Percentiles rank a stretch among this genome's conserved stretches.
phyloP scores from a whole-genome alignment of 2,888 invertebrate species.

The Cerceris ruficornis region DNA sequence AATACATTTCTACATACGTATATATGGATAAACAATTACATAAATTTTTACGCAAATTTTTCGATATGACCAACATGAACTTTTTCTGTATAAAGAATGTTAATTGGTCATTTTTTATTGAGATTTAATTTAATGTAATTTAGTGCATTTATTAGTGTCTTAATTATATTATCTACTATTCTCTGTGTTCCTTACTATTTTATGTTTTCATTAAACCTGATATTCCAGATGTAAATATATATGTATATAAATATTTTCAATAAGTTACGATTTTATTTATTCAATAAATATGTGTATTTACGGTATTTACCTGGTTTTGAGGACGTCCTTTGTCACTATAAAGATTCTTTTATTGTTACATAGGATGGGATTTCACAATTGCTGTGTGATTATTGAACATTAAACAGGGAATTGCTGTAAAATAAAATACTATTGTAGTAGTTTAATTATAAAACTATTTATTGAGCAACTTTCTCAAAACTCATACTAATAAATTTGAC shows the following conservation, averaged over 20 bases:
- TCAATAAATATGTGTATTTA: not conserved
- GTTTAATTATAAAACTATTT: constrained; percentile 65
- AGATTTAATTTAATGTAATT: too few species aligned
- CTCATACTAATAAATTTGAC: constrained; percentile 52
- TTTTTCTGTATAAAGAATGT: not conserved
- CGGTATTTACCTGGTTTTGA: not conserved
- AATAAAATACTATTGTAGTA: not conserved
- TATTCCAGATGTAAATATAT: not conserved
- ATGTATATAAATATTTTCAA: not conserved
- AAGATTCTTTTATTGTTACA: too few species aligned
- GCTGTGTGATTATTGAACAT: too few species aligned
- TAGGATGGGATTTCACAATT: too few species aligned
- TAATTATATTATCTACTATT: too few species aligned
- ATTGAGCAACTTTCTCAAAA: constrained; percentile 72
- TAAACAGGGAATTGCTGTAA: not conserved
- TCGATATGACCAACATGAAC: too few species aligned
- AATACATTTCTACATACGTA: constrained; percentile 21
- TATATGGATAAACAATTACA: constrained; percentile 9
- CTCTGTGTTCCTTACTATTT: too few species aligned
- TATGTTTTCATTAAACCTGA: not conserved
- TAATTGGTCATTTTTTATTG: too few species aligned
- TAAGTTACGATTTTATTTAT: not conserved
- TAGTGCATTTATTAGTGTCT: too few species aligned
- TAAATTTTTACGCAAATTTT: constrained; percentile 4
- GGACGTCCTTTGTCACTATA: too few species aligned